These are phyloP conservation scores for Falcaria lacertinaria DNA, from an alignment of 2,888 invertebrate species.

Conservation along the genomic window DNA sequence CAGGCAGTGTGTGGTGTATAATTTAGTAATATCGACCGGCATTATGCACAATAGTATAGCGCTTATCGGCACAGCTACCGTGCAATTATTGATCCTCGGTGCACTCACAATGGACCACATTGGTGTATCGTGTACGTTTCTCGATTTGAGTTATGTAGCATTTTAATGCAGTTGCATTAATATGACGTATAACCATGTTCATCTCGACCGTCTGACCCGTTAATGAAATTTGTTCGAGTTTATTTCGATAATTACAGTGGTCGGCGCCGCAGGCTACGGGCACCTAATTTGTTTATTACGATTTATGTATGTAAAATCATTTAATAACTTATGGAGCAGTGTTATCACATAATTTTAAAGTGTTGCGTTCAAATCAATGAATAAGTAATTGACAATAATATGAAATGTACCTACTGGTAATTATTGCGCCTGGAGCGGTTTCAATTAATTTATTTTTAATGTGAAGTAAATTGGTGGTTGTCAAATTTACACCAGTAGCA, in stretches of 20 bases:
- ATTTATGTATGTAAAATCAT: slow-evolving; percentile 45
- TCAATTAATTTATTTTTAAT: slow-evolving; percentile 1
- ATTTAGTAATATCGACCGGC: slow-evolving; percentile 66
- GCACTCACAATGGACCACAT: slow-evolving; percentile 45
- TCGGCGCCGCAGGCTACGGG: slow-evolving; percentile 23
- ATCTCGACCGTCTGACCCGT: slow-evolving; percentile 26
- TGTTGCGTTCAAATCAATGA: slow-evolving; percentile 23
- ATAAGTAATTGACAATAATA: slow-evolving; percentile 21
- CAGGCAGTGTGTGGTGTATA: slow-evolving; percentile 40
- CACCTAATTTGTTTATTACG: slow-evolving; percentile 49
- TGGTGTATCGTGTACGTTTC: slow-evolving; percentile 37
- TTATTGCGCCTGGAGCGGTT: slow-evolving; percentile 2
- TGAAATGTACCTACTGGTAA: slow-evolving; percentile 14
- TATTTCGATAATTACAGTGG: slow-evolving; percentile 48
- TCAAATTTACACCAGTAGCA: not conserved
- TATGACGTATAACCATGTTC: slow-evolving; percentile 57
- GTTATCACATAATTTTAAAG: slow-evolving; percentile 42
- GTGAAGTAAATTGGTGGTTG: not conserved
- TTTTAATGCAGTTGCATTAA: slow-evolving; percentile 40
- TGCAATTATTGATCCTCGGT: slow-evolving; percentile 61
- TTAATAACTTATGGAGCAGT: slow-evolving; percentile 36
- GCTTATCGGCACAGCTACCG: slow-evolving; percentile 58
- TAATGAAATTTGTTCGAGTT: slow-evolving; percentile 57
- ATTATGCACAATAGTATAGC: slow-evolving; percentile 71
- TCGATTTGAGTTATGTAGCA: slow-evolving; percentile 44